Percentiles rank a stretch among this genome's conserved stretches.
phyloP scores from a whole-genome alignment of 2,888 invertebrate species.

The Andrena minutula region DNA sequence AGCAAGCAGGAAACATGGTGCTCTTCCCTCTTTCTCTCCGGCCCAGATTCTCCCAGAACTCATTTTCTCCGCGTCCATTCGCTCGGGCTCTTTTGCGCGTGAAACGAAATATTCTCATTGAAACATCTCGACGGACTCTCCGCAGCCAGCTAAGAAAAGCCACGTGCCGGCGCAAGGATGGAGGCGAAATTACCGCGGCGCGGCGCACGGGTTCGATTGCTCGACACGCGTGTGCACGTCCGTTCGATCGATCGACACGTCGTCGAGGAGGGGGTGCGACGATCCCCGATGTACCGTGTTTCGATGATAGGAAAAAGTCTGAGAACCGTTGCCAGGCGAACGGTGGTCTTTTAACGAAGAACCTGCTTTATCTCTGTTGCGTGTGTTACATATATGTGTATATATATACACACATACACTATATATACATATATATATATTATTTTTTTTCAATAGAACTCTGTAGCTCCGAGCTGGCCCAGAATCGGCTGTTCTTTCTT shows the following conservation, averaged over 20 bases:
- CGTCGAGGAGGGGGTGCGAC: conserved; percentile 37
- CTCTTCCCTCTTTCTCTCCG: conserved; percentile 9
- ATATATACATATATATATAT: not conserved
- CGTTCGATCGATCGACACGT: conserved; percentile 17
- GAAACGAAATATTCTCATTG: conserved; percentile 73
- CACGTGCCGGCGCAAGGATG: conserved; percentile 48
- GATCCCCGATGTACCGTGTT: not conserved
- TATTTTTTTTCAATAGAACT: conserved; percentile 21
- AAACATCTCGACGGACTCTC: conserved; percentile 70
- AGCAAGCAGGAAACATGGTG: conserved; percentile 47
- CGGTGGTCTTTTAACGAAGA: conserved; percentile 26
- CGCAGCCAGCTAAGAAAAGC: conserved; percentile 46
- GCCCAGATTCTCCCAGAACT: not conserved
- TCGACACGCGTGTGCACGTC: not conserved
- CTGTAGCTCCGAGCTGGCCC: conserved; percentile 22
- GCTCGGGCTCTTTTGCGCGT: conserved; percentile 44
- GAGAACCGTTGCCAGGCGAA: conserved; percentile 12
- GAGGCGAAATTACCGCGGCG: conserved; percentile 33
- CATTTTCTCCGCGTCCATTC: conserved; percentile 17
- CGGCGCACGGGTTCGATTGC: conserved; percentile 10
- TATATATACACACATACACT: not conserved
- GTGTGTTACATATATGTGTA: conserved; percentile 5
- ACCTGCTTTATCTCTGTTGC: conserved; percentile 21
- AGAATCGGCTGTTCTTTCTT: conserved; percentile 48
- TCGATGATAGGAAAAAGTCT: not conserved